Percentiles rank a stretch among this genome's conserved stretches.
These are phyloP conservation scores for Bombus pascuorum DNA, from an alignment of 1,140 invertebrate genomes.

Conservation along the genomic window DNA sequence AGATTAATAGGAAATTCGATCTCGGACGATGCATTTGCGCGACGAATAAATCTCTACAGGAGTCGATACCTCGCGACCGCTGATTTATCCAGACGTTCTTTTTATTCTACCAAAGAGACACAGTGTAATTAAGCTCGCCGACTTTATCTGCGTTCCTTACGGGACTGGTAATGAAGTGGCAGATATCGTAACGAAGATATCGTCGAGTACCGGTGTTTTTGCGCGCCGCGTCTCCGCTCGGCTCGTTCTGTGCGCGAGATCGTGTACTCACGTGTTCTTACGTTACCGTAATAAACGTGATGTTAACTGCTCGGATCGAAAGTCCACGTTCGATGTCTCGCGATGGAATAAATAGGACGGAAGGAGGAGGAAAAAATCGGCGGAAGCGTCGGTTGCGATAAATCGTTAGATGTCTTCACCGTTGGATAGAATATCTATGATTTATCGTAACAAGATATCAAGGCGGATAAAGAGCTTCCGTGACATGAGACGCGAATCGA, in stretches of 20 bases:
- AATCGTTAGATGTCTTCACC: not conserved
- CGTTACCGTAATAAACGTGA: not conserved
- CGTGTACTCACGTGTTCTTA: not conserved
- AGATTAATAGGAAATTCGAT: slow-evolving; percentile 13
- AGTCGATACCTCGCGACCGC: not conserved
- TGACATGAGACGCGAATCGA: not conserved
- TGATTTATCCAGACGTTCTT: not conserved
- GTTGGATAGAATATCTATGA: not conserved
- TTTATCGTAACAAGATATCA: slow-evolving; percentile 11
- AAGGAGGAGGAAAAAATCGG: not conserved
- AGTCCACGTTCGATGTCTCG: not conserved
- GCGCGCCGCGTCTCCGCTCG: not conserved
- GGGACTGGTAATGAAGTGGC: slow-evolving; percentile 39
- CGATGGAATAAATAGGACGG: not conserved
- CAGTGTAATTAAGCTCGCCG: slow-evolving; percentile 13
- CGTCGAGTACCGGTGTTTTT: slow-evolving; percentile 12
- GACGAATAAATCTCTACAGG: not conserved
- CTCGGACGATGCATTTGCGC: not conserved
- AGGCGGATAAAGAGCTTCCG: not conserved
- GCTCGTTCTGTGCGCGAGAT: not conserved
- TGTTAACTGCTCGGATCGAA: not conserved
- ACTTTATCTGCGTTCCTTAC: slow-evolving; percentile 25
- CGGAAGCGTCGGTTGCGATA: not conserved
- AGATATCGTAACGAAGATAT: slow-evolving; percentile 42
- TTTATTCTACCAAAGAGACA: slow-evolving; percentile 14